These are phyloP conservation scores for Meriones unguiculatus DNA, from an alignment of 2,113 vertebrate genomes.

Conservation along the genomic window DNA sequence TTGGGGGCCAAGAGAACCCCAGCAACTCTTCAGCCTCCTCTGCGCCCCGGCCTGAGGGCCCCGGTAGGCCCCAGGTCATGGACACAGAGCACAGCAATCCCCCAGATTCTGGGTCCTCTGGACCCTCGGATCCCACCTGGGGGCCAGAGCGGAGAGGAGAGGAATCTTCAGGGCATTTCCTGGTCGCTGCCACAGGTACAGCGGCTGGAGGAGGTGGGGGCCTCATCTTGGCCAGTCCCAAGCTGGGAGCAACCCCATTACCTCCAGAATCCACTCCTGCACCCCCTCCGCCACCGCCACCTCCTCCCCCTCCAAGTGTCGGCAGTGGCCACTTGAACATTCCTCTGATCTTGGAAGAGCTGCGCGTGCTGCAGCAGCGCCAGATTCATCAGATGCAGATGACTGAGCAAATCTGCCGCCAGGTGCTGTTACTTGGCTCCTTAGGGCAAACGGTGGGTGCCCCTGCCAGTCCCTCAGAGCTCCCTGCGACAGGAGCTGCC, in stretches of 20 bases:
- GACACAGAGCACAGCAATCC: slow-evolving; percentile 77
- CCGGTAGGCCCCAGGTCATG: slow-evolving; percentile 77
- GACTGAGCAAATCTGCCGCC: slow-evolving; percentile 95
- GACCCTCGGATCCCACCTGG: slow-evolving; percentile 72
- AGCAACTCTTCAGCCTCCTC: slow-evolving; percentile 75
- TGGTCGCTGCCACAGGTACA: slow-evolving; percentile 78
- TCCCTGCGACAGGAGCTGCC: slow-evolving; percentile 79
- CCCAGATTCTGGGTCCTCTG: slow-evolving; percentile 60
- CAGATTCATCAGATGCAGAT: slow-evolving; percentile 98
- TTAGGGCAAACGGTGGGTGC: slow-evolving; percentile 75
- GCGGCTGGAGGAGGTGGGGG: slow-evolving; percentile 80
- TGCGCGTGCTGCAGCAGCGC: slow-evolving; percentile 93
- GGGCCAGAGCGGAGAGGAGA: slow-evolving; percentile 75
- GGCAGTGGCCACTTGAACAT: slow-evolving; percentile 85
- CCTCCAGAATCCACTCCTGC: slow-evolving; percentile 81
- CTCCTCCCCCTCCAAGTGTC: slow-evolving; percentile 68
- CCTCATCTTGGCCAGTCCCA: slow-evolving; percentile 87
- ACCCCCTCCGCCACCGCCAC: slow-evolving; percentile 74
- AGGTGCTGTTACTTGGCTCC: slow-evolving; percentile 92
- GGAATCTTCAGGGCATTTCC: slow-evolving; percentile 74
- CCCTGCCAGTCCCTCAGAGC: slow-evolving; percentile 78
- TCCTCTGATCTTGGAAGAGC: slow-evolving; percentile 94
- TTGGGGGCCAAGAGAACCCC: slow-evolving; percentile 80
- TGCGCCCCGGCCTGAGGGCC: slow-evolving; percentile 79
- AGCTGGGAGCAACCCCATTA: slow-evolving; percentile 79